Conservation (phyloP, 2,797 vertebrate genomes). For the Masticophis lateralis region DNA sequence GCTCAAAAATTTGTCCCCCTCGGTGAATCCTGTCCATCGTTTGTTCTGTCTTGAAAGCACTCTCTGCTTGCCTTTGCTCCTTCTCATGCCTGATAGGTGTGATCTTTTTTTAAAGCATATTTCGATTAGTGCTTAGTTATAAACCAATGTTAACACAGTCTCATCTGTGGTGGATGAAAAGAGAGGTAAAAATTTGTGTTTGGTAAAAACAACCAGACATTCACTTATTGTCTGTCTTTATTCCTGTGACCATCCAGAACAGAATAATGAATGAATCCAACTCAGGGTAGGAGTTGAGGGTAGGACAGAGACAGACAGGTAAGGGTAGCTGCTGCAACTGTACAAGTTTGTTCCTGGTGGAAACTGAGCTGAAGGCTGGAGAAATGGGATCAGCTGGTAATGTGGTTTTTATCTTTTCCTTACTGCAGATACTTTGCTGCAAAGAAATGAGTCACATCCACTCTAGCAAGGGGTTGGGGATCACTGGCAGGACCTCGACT, state of each 20-base stretch:
- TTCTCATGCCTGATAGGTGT: neutral
- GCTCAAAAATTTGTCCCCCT: conserved; percentile 62
- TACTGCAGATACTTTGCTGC: conserved; percentile 66
- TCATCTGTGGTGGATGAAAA: conserved; percentile 41
- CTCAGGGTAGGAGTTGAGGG: neutral
- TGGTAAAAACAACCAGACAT: conserved; percentile 36
- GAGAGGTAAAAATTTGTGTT: conserved; percentile 26
- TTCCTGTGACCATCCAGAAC: neutral
- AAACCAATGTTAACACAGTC: conserved; percentile 34
- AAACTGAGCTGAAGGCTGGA: conserved; percentile 70
- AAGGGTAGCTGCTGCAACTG: neutral
- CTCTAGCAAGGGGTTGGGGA: conserved; percentile 56
- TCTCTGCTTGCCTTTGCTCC: conserved; percentile 21
- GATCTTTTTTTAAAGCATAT: conserved; percentile 2
- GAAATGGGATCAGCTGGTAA: conserved; percentile 87
- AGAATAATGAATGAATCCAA: neutral
- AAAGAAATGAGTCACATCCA: conserved; percentile 66
- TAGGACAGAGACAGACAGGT: neutral
- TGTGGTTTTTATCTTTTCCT: conserved; percentile 78
- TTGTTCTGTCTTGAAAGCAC: conserved; percentile 48
- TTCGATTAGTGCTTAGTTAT: conserved; percentile 45
- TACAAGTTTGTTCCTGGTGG: conserved; percentile 38
- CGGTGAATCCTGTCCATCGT: conserved; percentile 78
- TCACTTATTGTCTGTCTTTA: conserved; percentile 15
- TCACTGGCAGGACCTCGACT: conserved; percentile 56